Conservation (phyloP, 1,140 invertebrate species). For the Lepidurus packardi region DNA sequence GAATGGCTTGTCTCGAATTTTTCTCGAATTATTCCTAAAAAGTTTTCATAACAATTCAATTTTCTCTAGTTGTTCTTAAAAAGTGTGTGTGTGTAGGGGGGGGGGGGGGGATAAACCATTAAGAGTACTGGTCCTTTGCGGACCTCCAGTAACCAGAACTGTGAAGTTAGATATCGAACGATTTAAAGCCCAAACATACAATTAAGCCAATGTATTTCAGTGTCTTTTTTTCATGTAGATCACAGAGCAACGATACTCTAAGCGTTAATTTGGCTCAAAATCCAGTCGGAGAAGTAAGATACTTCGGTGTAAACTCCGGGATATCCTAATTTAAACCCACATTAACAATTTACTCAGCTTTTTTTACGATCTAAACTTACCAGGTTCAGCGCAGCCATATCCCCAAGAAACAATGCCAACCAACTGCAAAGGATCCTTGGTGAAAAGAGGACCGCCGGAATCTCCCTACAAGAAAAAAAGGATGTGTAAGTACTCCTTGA, state of each 20-base stretch:
- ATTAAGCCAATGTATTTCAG: background rate
- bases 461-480: conserved; percentile 45
- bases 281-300: conserved; percentile 43
- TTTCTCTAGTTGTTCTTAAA: too few species aligned
- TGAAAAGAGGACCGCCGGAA: conserved; percentile 53
- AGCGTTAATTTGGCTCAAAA: conserved; percentile 32
- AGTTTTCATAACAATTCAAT: too few species aligned
- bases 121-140: too few species aligned
- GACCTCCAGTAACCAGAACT: too few species aligned
- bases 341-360: too few species aligned
- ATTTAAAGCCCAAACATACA: too few species aligned
- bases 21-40: too few species aligned
- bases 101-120: too few species aligned
- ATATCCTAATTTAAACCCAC: conserved; percentile 30
- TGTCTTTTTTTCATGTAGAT: background rate
- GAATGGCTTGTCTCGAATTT: too few species aligned
- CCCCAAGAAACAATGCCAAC: conserved; percentile 49
- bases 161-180: too few species aligned
- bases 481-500: background rate
- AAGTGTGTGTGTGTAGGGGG: too few species aligned
- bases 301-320: conserved; percentile 48
- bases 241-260: background rate
- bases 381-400: conserved; percentile 44
- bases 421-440: conserved; percentile 47
- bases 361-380: background rate